Percentiles rank a stretch among this genome's conserved stretches.
Conservation (phyloP, 2,888 invertebrate species). For the Machimus atricapillus region DNA sequence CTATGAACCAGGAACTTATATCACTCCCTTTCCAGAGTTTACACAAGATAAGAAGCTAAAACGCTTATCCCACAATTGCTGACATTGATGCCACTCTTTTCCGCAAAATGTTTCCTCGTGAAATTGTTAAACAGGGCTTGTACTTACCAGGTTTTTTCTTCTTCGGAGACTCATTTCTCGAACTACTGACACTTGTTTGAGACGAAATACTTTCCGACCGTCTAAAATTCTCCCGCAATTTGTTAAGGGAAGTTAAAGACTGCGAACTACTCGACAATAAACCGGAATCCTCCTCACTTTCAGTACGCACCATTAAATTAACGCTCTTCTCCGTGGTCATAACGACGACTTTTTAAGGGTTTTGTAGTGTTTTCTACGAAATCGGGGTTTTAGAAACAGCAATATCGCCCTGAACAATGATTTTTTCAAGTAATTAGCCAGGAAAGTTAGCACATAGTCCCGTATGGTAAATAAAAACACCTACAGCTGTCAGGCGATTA, state of each 20-base stretch:
- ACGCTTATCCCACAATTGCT: not conserved
- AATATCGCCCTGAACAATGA: not conserved
- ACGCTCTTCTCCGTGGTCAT: conserved; percentile 55
- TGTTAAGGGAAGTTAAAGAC: conserved; percentile 64
- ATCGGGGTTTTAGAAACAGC: not conserved
- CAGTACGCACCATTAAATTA: conserved; percentile 56
- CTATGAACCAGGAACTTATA: not conserved
- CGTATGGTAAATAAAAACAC: not conserved
- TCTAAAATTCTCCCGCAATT: conserved; percentile 59
- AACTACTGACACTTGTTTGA: conserved; percentile 56
- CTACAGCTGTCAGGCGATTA: not conserved
- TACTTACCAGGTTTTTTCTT: conserved; percentile 32
- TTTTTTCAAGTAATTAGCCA: not conserved
- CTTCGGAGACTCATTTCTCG: conserved; percentile 51
- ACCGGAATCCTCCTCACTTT: conserved; percentile 55
- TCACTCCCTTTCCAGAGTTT: not conserved
- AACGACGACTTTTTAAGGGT: not conserved
- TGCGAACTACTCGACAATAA: conserved; percentile 62
- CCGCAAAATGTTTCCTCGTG: not conserved
- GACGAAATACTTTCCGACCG: conserved; percentile 59
- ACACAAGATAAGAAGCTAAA: not conserved
- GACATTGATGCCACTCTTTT: not conserved
- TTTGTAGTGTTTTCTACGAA: not conserved
- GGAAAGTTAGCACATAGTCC: not conserved
- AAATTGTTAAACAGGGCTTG: not conserved